phyloP scores from a whole-genome alignment of 2,797 vertebrate genomes.

The Channallabes apus region DNA sequence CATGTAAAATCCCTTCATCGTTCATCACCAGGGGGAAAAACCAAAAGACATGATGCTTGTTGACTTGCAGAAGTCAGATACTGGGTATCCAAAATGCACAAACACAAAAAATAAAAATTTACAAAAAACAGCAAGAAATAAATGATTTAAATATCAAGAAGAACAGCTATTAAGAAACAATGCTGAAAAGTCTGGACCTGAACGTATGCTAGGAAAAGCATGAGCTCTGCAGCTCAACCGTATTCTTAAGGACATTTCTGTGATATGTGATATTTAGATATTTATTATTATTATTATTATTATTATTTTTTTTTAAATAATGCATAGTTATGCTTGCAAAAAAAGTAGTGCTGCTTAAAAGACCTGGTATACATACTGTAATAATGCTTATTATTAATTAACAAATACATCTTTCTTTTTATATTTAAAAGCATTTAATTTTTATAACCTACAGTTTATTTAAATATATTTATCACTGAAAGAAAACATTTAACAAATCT shows the following conservation, averaged over 20 bases:
- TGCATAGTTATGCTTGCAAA: neutral
- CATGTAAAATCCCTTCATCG: neutral
- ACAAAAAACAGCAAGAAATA: no score
- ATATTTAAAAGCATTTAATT: neutral
- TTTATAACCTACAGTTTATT: neutral
- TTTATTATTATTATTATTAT: no score
- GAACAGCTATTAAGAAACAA: no score
- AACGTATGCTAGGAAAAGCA: neutral
- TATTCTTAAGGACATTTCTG: neutral
- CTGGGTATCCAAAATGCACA: neutral
- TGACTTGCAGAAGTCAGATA: neutral
- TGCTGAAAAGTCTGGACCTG: neutral
- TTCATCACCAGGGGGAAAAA: constrained; percentile 1
- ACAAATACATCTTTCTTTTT: neutral
- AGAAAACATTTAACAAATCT: neutral
- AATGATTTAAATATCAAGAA: neutral
- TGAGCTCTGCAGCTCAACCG: neutral
- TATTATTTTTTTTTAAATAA: no score
- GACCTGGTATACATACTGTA: neutral
- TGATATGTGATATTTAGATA: neutral
- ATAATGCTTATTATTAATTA: neutral
- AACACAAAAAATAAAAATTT: neutral
- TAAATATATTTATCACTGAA: neutral
- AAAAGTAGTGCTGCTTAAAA: neutral
- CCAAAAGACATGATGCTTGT: neutral